Base-by-base conservation (phyloP, 1,140 invertebrate genomes). In the Brachystomella parvula region DNA sequence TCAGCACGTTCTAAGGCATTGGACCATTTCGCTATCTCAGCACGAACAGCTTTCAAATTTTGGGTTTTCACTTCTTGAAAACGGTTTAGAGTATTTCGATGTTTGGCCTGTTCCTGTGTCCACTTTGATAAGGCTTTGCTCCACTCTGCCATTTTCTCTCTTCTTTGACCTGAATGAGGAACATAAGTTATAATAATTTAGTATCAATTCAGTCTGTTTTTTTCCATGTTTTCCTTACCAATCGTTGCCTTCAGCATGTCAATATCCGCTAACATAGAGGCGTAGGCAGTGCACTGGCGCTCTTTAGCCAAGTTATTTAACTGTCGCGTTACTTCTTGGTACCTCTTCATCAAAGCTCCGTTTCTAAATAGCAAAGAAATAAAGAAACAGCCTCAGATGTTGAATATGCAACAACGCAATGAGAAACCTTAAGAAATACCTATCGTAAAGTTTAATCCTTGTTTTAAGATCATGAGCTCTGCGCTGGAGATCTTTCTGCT, bases 1-100 rank as follows among this genome's bases (percentile, higher is more conserved):
- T 86, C 82, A 1, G 81, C 68, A 64, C 24, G 19, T 32, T 33
- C 68, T 58, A 63, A 47, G 58, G 30, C 67, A 39, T 63, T 66
- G 39, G 59, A 44, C 19, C 35, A 66, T 58, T 70, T 70, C 12
- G 66, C 57, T 1, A 68, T 66, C 3, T 44, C n/a, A 1, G 1
- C 35, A 26, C 21, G 29, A 15, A 24, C 66, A 2, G 67, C 63
- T 31, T 68, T 68, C 1, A 64, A 31, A 29, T 58, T 21, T 24
- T 73, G 68, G 0, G 65, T 61, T 21, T 64, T 24, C 0, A 67
- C 32, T 1, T 24, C 24, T n/a, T 65, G 65, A 35, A 61, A 39
- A 53, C 61, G 49, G 30, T 67, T 53, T 0, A 62, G 30, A 31
- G 65, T 47, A 6, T 49, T 32, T 44, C 67, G 31, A n/a, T 61